Conservation (phyloP, 1,140 invertebrate genomes). For the Cotesia chilonis region DNA sequence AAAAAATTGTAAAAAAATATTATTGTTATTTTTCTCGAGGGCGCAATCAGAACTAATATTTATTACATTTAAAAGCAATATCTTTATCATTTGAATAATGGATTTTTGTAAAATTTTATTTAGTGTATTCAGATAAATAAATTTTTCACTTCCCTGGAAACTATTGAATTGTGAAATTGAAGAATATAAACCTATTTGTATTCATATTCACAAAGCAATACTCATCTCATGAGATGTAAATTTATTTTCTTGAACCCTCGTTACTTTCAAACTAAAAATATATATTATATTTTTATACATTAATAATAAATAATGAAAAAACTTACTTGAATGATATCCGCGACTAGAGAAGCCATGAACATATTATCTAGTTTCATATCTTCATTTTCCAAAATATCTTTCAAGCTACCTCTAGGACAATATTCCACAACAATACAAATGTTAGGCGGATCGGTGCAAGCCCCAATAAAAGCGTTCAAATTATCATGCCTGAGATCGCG, state of each 20-base stretch:
- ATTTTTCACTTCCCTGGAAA: too few species aligned
- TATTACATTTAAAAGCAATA: not conserved
- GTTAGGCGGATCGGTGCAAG: constrained; percentile 89
- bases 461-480: constrained; percentile 91
- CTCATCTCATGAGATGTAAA: too few species aligned
- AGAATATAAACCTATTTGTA: too few species aligned
- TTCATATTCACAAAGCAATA: too few species aligned
- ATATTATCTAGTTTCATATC: constrained; percentile 91
- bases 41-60: too few species aligned
- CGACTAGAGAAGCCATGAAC: constrained; percentile 89
- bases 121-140: too few species aligned
- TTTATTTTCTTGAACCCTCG: too few species aligned
- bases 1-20: constrained; percentile 9
- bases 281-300: too few species aligned
- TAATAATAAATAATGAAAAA: constrained; percentile 11
- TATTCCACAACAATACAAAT: constrained; percentile 92
- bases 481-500: constrained; percentile 90
- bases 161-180: too few species aligned
- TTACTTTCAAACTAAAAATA: too few species aligned
- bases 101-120: too few species aligned
- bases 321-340: constrained; percentile 85
- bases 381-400: constrained; percentile 91
- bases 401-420: constrained; percentile 87
- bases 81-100: too few species aligned
- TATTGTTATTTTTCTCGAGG: constrained; percentile 8